Conservation (phyloP, 2,113 vertebrate genomes). For the Thomomys bottae region DNA sequence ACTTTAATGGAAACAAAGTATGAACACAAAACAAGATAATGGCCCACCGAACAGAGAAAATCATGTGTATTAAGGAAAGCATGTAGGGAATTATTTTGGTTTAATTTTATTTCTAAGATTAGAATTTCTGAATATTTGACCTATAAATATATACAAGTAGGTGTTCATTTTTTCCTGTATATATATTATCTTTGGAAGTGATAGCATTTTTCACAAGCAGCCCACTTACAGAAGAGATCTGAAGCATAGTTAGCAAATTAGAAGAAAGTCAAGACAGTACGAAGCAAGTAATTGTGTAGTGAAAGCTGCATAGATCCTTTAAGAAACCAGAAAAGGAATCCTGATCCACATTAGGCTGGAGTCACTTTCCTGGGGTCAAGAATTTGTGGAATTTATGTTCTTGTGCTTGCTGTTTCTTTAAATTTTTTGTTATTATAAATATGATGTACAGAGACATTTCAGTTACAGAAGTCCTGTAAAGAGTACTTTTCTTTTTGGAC, state of each 20-base stretch:
- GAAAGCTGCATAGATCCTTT: not conserved
- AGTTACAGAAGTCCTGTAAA: no score
- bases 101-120: slow-evolving; percentile 4
- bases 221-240: not conserved
- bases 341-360: no score
- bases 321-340: not conserved
- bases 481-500: no score
- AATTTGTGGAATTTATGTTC: not conserved
- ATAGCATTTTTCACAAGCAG: not conserved
- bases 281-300: not conserved
- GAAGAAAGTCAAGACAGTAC: not conserved
- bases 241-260: not conserved
- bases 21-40: not conserved
- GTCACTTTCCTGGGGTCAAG: not conserved
- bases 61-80: not conserved
- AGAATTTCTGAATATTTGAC: not conserved
- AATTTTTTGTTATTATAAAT: no score
- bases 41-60: no score
- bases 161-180: not conserved
- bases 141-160: not conserved
- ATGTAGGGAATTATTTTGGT: not conserved
- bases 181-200: not conserved
- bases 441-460: no score
- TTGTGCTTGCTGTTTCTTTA: no score
- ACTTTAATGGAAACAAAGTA: not conserved